Evolutionary conservation across 1,140 invertebrate species (phyloP).

Genomic region (Calosoma granatense): DNA sequence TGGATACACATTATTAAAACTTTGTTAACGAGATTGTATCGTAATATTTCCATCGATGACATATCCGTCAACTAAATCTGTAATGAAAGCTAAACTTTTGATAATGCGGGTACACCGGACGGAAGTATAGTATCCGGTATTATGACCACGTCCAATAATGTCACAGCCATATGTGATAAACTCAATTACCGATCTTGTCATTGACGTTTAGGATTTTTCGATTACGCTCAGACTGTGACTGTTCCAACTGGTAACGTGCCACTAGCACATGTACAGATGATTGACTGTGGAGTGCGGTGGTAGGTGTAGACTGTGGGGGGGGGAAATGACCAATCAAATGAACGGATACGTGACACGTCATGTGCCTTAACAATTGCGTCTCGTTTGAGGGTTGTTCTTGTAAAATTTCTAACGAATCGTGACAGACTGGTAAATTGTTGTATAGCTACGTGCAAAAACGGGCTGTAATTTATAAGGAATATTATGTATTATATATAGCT

Average conservation of each 20-base stretch:
- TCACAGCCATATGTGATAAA: constrained; percentile 6
- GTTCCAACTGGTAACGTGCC: not conserved
- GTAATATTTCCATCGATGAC: too few species aligned
- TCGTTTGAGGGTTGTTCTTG: not conserved
- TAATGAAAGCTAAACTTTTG: too few species aligned
- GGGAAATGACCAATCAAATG: not conserved
- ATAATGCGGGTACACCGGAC: too few species aligned
- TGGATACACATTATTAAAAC: too few species aligned
- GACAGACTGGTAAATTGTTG: too few species aligned
- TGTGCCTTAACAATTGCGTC: not conserved
- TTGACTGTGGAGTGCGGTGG: not conserved
- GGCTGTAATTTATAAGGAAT: too few species aligned
- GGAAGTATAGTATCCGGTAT: constrained; percentile 1
- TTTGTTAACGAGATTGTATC: too few species aligned
- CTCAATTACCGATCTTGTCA: constrained; percentile 4
- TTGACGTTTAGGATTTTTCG: not conserved
- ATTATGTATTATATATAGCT: too few species aligned
- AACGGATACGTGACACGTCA: not conserved
- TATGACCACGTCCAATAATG: constrained; percentile 2
- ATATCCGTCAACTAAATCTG: too few species aligned
- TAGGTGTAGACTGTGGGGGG: not conserved
- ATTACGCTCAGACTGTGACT: not conserved
- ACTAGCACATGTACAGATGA: not conserved
- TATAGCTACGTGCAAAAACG: too few species aligned
- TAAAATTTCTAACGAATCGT: too few species aligned